These are phyloP conservation scores for Acanthiza pusilla DNA, from an alignment of 2,797 vertebrate species.

Conservation along the genomic window DNA sequence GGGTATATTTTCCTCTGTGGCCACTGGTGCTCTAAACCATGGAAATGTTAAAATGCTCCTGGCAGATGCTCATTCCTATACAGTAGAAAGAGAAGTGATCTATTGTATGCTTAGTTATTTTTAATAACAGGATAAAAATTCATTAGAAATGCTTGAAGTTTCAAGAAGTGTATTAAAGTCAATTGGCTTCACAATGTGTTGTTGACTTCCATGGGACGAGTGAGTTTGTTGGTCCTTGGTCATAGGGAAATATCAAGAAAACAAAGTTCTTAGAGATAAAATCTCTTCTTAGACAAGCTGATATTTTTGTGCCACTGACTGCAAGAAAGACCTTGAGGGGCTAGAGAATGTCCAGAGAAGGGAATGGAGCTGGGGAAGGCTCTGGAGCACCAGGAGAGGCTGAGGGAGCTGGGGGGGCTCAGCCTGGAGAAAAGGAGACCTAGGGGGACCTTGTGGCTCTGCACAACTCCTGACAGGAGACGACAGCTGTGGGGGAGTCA, in stretches of 20 bases:
- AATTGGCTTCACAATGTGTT: neutral
- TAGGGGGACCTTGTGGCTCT: neutral
- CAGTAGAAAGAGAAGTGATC: neutral
- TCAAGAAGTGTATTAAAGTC: neutral
- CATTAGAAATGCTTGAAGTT: constrained; percentile 21
- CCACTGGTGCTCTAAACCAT: constrained; percentile 27
- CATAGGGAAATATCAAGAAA: neutral
- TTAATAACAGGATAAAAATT: neutral
- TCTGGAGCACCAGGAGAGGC: neutral
- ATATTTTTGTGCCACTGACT: neutral
- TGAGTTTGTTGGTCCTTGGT: neutral
- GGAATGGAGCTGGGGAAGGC: rapidly evolving
- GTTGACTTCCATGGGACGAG: rapidly evolving
- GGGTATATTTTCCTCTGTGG: constrained; percentile 23
- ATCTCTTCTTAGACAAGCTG: neutral
- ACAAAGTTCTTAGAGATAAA: neutral
- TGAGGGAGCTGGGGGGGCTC: neutral
- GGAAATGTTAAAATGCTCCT: constrained; percentile 32
- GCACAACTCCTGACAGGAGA: neutral
- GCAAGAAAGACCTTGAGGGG: neutral
- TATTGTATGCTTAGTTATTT: constrained; percentile 39
- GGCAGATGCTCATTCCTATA: constrained; percentile 41
- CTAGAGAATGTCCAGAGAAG: rapidly evolving
- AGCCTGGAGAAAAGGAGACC: neutral
- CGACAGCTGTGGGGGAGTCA: rapidly evolving